Conservation (phyloP, 37 sponge, comb jelly and placozoan genomes). For the Tethya wilhelma region DNA sequence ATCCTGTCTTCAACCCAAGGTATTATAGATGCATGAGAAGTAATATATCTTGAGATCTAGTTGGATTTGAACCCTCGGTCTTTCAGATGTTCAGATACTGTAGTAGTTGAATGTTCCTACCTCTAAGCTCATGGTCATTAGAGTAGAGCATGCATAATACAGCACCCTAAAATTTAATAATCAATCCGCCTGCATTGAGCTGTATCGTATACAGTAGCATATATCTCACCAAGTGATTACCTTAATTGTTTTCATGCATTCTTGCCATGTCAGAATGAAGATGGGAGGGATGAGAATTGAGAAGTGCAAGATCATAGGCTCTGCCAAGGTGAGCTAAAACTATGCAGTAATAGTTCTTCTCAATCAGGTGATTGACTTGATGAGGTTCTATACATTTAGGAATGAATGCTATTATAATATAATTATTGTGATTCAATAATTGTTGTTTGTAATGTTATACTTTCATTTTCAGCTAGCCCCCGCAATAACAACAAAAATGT, state of each 20-base stretch:
- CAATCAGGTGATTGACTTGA: neutral
- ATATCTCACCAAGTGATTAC: no score
- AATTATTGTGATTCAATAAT: no score
- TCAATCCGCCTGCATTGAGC: no score
- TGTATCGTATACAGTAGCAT: no score
- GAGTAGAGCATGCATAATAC: no score
- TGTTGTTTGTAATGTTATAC: neutral
- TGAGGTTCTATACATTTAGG: neutral
- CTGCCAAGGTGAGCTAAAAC: slow-evolving; percentile 6
- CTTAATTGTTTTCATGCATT: no score
- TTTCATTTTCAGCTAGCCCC: no score
- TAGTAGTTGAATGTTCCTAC: neutral
- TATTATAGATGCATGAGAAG: neutral
- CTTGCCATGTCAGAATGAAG: neutral
- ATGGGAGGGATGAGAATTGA: slow-evolving; percentile 1
- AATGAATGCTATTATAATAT: no score
- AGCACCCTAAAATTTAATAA: no score
- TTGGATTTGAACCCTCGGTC: neutral
- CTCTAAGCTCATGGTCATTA: no score
- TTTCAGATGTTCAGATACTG: neutral
- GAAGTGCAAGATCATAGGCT: neutral
- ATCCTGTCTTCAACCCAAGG: slow-evolving; percentile 11
- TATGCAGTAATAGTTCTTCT: neutral
- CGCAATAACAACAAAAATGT: no score
- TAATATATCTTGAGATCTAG: neutral